Evolutionary conservation across 2,888 invertebrate species (phyloP).

Genomic region (Julus scanicus): DNA sequence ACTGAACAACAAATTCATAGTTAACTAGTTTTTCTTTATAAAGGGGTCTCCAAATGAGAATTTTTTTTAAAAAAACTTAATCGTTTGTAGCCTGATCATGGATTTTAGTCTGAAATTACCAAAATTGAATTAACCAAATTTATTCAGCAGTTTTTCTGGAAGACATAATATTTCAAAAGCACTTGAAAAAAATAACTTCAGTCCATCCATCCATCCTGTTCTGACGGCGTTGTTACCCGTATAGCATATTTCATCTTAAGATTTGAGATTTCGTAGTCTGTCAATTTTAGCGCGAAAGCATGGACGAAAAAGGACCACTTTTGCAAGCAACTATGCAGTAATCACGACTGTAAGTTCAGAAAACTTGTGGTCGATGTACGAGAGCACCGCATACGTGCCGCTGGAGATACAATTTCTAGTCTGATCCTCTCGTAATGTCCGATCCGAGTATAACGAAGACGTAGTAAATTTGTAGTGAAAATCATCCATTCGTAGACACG

Average conservation of each 20-base stretch:
- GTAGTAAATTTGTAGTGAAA: background rate
- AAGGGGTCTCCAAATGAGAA: too few relatives aligned
- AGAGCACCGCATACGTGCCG: background rate
- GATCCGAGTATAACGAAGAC: background rate
- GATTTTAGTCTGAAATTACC: too few relatives aligned
- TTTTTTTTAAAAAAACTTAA: too few relatives aligned
- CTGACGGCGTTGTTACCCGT: background rate
- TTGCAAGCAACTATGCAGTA: slow-evolving; percentile 15
- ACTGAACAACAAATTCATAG: too few relatives aligned
- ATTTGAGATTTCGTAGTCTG: background rate
- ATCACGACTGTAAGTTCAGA: background rate
- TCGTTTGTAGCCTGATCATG: too few relatives aligned
- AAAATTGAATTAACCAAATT: too few relatives aligned
- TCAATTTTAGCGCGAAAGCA: background rate
- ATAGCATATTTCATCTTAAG: background rate
- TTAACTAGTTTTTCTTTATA: too few relatives aligned
- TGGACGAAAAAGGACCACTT: background rate
- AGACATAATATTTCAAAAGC: background rate
- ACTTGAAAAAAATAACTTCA: background rate
- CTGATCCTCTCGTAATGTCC: background rate
- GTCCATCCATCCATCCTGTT: background rate
- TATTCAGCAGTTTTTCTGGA: too few relatives aligned
- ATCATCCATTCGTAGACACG: slow-evolving; percentile 18
- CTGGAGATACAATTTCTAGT: slow-evolving; percentile 4
- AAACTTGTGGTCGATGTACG: background rate